phyloP scores from a whole-genome alignment of 2,888 invertebrate genomes.

The Clepsis dumicolana region DNA sequence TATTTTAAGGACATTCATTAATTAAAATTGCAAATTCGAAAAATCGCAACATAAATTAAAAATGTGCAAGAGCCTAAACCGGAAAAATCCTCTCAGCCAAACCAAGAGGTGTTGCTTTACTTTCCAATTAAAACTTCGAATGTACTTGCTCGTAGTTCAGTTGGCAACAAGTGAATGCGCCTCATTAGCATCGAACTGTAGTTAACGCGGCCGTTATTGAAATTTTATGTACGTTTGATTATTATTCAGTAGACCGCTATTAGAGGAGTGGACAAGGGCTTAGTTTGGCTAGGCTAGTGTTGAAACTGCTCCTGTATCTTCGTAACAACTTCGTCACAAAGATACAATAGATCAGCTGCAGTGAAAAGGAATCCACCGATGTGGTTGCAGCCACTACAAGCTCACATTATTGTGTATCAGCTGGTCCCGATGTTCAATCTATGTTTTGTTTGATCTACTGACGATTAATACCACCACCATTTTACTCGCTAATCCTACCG shows the following conservation, averaged over 20 bases:
- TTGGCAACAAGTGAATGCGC: conserved; percentile 51
- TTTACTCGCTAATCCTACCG: too few species aligned
- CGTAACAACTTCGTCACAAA: too few species aligned
- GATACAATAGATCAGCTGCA: too few species aligned
- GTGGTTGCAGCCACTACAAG: too few species aligned
- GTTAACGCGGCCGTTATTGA: conserved; percentile 81
- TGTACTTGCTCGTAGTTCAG: too few species aligned
- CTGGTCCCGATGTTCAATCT: too few species aligned
- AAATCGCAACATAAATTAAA: neutral
- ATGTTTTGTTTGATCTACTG: too few species aligned
- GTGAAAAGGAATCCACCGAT: too few species aligned
- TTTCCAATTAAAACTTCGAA: conserved; percentile 62
- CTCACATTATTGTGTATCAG: too few species aligned
- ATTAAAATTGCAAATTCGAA: too few species aligned
- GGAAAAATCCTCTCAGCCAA: neutral
- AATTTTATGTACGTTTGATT: conserved; percentile 85
- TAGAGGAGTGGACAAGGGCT: conserved; percentile 80
- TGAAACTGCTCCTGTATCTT: conserved; percentile 52
- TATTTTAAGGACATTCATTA: too few species aligned
- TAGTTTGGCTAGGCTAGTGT: conserved; percentile 54
- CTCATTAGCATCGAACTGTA: conserved; percentile 77
- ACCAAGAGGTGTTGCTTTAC: conserved; percentile 9
- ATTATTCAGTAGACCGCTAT: conserved; percentile 85
- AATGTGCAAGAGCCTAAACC: neutral
- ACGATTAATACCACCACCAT: too few species aligned